A percentile compares a stretch with the other conserved stretches of the same genome.
phyloP scores from a whole-genome alignment of 2,888 invertebrate genomes.

The Cheilosia grossa region DNA sequence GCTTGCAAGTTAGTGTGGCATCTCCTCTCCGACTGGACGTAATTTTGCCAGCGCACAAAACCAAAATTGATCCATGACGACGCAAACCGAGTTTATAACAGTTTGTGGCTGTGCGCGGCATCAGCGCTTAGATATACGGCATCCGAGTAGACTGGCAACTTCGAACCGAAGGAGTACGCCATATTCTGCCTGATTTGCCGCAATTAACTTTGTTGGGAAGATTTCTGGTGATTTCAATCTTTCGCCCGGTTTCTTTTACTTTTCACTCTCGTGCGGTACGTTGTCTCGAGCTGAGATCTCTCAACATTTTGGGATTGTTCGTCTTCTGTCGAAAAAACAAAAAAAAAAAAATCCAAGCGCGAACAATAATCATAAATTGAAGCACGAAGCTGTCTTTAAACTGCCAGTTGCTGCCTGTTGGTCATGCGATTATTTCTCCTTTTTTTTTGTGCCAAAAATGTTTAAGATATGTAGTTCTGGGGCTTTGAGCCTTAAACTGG shows the following conservation, averaged over 20 bases:
- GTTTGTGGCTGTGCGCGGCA: constrained; percentile 2
- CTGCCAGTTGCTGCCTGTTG: constrained; percentile 21
- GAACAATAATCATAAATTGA: constrained; percentile 73
- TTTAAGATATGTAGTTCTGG: neutral
- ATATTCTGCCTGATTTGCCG: constrained; percentile 53
- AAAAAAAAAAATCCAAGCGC: constrained; percentile 23
- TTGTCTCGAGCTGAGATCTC: constrained; percentile 60
- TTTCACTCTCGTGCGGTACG: constrained; percentile 24
- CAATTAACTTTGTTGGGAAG: constrained; percentile 65
- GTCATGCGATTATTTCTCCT: constrained; percentile 46
- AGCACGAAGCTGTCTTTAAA: constrained; percentile 64
- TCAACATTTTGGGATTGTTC: constrained; percentile 28
- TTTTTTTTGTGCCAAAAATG: constrained; percentile 9
- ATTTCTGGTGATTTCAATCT: constrained; percentile 65
- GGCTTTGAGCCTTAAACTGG: constrained; percentile 33
- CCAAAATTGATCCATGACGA: constrained; percentile 69
- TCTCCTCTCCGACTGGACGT: constrained; percentile 6
- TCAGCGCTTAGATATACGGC: constrained; percentile 47
- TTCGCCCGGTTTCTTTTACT: constrained; percentile 20
- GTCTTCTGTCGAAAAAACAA: constrained; percentile 26
- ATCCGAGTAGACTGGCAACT: constrained; percentile 35
- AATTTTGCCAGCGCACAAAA: constrained; percentile 50
- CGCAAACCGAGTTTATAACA: constrained; percentile 11
- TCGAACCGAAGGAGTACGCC: constrained; percentile 11
- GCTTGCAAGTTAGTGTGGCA: constrained; percentile 34